phyloP scores from a whole-genome alignment of 2,113 vertebrate genomes.

The Catharus bicknelli region DNA sequence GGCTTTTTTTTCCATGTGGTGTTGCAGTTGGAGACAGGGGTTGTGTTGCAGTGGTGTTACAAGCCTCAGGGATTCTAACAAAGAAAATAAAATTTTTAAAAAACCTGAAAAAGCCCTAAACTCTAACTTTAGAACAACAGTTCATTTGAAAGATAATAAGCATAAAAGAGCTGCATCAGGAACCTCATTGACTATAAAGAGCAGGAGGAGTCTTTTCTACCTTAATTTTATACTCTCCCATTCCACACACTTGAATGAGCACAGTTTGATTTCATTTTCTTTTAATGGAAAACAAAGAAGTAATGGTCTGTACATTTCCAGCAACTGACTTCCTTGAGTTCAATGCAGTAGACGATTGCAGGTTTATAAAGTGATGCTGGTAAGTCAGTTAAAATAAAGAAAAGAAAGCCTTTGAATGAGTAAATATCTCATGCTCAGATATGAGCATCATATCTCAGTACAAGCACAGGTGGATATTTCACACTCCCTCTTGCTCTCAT shows the following conservation, averaged over 20 bases:
- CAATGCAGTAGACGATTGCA: conserved; percentile 17
- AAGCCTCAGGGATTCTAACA: neutral
- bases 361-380: neutral
- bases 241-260: conserved; percentile 34
- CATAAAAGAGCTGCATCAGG: conserved; percentile 18
- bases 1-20: neutral
- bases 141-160: conserved; percentile 18
- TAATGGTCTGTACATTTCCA: conserved; percentile 44
- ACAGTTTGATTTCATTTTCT: conserved; percentile 58
- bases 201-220: conserved; percentile 21
- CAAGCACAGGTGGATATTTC: neutral
- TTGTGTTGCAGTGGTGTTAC: neutral
- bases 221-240: conserved; percentile 33
- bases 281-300: conserved; percentile 55
- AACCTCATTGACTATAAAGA: neutral
- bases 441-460: neutral
- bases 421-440: neutral
- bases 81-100: neutral
- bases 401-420: neutral
- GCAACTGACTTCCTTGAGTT: conserved; percentile 11
- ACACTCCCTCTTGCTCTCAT: neutral
- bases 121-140: neutral
- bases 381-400: neutral
- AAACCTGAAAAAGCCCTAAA: neutral
- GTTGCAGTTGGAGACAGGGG: neutral